Evolutionary conservation across 2,113 vertebrate species (phyloP).

Genomic region (Vulpes vulpes): DNA sequence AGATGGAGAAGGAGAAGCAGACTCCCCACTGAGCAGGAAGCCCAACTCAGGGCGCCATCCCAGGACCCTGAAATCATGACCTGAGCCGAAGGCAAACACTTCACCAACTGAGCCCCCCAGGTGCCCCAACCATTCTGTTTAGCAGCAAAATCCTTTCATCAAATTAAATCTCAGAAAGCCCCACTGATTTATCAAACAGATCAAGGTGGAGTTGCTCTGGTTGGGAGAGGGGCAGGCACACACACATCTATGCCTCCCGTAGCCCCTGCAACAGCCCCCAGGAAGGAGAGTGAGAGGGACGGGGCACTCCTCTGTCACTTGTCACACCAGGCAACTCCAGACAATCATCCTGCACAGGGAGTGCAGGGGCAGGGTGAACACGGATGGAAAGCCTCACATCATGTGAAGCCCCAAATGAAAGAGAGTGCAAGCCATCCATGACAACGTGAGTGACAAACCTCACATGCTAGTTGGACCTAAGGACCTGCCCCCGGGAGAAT

Average conservation of each 20-base stretch:
- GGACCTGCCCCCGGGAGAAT: neutral
- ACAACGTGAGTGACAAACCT: neutral
- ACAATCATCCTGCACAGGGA: no score
- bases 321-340: neutral
- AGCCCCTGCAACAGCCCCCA: neutral
- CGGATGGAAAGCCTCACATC: neutral
- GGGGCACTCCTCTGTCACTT: neutral
- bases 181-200: neutral
- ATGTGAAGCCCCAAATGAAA: neutral
- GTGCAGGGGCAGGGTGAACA: fast-evolving
- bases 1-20: no score
- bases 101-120: no score
- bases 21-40: no score
- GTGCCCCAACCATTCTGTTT: no score
- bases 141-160: neutral
- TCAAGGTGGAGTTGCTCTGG: neutral
- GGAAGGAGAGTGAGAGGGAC: neutral
- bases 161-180: neutral
- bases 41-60: no score
- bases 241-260: neutral
- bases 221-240: neutral
- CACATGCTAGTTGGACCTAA: neutral
- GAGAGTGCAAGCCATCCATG: fast-evolving
- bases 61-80: no score
- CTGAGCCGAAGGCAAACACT: no score